Base-by-base conservation (phyloP, 2,797 vertebrate species). In the Galago senegalensis region DNA sequence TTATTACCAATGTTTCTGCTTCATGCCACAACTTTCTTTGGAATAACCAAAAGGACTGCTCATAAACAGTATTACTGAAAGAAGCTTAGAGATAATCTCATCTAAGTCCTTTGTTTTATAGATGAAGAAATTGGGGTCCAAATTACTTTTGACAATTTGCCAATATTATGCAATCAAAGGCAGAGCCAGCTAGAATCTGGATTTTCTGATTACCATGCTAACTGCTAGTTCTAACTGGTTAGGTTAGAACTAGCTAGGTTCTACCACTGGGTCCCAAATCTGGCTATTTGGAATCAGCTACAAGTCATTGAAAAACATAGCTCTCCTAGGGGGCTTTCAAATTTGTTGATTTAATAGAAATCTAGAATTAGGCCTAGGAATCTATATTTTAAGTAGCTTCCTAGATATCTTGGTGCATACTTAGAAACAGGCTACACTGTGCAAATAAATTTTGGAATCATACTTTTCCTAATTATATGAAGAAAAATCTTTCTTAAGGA, bases 131-230 rank as follows among this genome's bases (percentile, higher is more conserved):
- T 4, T 58, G 65, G 18, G 34, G 31, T 72, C 49, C 53, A 86
- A 88, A 93, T 87, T 86, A 89, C 77, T 95, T 75, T 46, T 92
- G 67, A 56, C 21, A 75, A 43, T n/a, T 95, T 95, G 81, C 76
- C 73, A 92, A 53, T 81, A 34, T 85, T 88, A 40, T 87, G 63
- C 29, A 76, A 93, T 85, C 46, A 92, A 91, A 60, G 37, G 56
- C 16, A 95, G 49, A 85, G 40, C 9, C 72, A 87, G 85, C 2
- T 43, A 94, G 70, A 61, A 65, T 40, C 49, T n/a, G 88, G 34
- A 46, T 31, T 67, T 95, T 95, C 77, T 87, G 61, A 87, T 76
- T 82, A 34, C 53, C 27, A 61, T 61, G 53, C 25, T 72, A 90
- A 82, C 16, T 72, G 2, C n/a, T 18, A 80, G 65, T 80, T 79